Conservation (phyloP, 1,140 invertebrate genomes). For the Diploscapter pachys region DNA sequence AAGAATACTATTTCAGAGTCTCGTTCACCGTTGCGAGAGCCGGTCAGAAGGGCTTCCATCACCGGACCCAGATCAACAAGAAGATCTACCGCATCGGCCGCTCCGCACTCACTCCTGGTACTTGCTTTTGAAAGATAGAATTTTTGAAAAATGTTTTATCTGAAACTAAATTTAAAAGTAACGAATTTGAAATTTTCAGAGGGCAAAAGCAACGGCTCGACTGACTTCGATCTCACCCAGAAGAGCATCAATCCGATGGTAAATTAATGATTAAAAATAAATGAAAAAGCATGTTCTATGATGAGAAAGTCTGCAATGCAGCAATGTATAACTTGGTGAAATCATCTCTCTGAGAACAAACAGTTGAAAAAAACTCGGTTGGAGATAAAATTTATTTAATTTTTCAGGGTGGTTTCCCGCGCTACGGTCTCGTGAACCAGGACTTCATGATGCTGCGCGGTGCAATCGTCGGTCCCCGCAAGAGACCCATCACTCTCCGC, state of each 20-base stretch:
- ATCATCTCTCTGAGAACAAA: conserved; percentile 30
- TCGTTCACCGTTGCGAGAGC: conserved; percentile 97
- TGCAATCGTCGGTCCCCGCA: conserved; percentile 94
- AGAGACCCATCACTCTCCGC: conserved; percentile 93
- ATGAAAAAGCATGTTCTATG: conserved; percentile 15
- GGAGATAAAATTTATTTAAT: conserved; percentile 26
- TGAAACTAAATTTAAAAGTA: too few relatives aligned
- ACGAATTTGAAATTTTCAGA: conserved; percentile 60
- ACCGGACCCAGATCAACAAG: conserved; percentile 99
- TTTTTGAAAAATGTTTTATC: too few relatives aligned
- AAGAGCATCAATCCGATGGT: conserved; percentile 97
- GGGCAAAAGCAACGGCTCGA: conserved; percentile 95
- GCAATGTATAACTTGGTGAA: conserved; percentile 14
- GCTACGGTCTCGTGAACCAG: conserved; percentile 98
- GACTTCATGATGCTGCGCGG: conserved; percentile 99
- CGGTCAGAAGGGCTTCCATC: conserved; percentile 99
- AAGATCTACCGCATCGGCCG: conserved; percentile 97
- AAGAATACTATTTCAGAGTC: conserved; percentile 66
- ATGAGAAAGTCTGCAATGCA: conserved; percentile 45
- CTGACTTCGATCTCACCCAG: conserved; percentile 94
- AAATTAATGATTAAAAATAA: conserved; percentile 5
- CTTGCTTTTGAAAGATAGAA: too few relatives aligned
- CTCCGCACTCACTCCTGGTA: conserved; percentile 69
- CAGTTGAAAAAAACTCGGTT: conserved; percentile 19
- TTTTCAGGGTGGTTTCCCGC: conserved; percentile 86